A percentile compares a stretch with the other conserved stretches of the same genome.
Evolutionary conservation across 2,113 vertebrate genomes (phyloP).

Genomic region (Parus major): DNA sequence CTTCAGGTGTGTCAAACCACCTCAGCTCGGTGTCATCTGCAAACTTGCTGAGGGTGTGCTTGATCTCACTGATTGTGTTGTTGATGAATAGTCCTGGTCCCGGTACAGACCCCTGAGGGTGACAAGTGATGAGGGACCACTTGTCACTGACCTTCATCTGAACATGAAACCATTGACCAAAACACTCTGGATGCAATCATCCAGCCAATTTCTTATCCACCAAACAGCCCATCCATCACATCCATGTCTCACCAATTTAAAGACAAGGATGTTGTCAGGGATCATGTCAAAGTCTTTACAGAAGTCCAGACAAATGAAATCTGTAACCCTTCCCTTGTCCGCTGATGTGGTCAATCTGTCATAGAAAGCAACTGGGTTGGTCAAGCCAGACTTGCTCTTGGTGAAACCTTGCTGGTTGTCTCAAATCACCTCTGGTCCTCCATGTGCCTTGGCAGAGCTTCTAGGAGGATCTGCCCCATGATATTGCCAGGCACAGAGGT

Average conservation of each 20-base stretch:
- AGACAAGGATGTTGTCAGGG: not conserved
- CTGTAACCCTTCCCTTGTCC: not conserved
- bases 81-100: not conserved
- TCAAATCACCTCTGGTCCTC: not conserved
- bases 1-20: not conserved
- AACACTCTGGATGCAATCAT: not conserved
- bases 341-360: not conserved
- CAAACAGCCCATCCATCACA: not conserved
- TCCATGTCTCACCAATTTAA: not conserved
- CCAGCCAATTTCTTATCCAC: not conserved
- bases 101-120: not conserved
- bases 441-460: not conserved
- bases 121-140: accelerated
- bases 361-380: not conserved
- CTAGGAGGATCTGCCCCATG: not conserved
- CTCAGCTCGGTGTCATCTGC: not conserved
- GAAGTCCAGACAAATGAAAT: not conserved
- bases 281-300: not conserved
- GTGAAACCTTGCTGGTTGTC: not conserved
- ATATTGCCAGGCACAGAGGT: not conserved
- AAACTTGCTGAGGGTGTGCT: not conserved
- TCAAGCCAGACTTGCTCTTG: not conserved
- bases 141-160: not conserved
- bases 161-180: not conserved
- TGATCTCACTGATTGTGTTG: not conserved